Evolutionary conservation across 2,888 invertebrate genomes (phyloP).

Genomic region (Cheilosia impressa): DNA sequence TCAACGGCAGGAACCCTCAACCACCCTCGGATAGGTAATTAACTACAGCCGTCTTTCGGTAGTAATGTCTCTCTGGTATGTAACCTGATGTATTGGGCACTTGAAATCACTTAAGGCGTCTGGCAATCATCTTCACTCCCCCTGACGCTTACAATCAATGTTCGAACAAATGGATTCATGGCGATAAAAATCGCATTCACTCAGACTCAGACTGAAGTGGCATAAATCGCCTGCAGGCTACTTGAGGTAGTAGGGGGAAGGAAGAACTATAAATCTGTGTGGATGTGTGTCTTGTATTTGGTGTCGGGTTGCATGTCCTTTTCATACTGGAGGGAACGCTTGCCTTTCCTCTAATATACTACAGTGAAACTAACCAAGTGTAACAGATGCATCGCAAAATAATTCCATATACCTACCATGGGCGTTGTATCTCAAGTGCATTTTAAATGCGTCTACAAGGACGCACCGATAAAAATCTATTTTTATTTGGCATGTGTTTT

Average conservation of each 20-base stretch:
- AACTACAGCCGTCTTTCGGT: slow-evolving; percentile 51
- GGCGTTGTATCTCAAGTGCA: slow-evolving; percentile 51
- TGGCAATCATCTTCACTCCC: slow-evolving; percentile 37
- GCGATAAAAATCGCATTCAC: slow-evolving; percentile 69
- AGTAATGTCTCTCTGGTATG: slow-evolving; percentile 34
- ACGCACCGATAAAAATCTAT: slow-evolving; percentile 20
- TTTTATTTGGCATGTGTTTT: slow-evolving; percentile 56
- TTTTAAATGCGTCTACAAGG: slow-evolving; percentile 28
- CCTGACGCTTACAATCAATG: slow-evolving; percentile 50
- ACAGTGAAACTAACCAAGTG: slow-evolving; percentile 42
- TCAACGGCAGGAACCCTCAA: not conserved
- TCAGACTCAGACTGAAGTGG: slow-evolving; percentile 52
- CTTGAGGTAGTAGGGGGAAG: slow-evolving; percentile 28
- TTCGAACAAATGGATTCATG: slow-evolving; percentile 66
- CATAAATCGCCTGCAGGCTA: slow-evolving; percentile 58
- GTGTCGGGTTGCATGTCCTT: slow-evolving; percentile 23
- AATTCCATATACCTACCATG: slow-evolving; percentile 15
- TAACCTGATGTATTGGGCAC: slow-evolving; percentile 57
- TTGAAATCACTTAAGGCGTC: slow-evolving; percentile 67
- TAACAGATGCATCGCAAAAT: slow-evolving; percentile 60
- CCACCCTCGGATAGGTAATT: slow-evolving; percentile 41
- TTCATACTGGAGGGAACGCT: slow-evolving; percentile 9
- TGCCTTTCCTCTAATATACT: slow-evolving; percentile 10
- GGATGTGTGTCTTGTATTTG: slow-evolving; percentile 25
- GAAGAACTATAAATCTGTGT: slow-evolving; percentile 7